phyloP scores from a whole-genome alignment of 1,140 invertebrate species.

The Homarus americanus region DNA sequence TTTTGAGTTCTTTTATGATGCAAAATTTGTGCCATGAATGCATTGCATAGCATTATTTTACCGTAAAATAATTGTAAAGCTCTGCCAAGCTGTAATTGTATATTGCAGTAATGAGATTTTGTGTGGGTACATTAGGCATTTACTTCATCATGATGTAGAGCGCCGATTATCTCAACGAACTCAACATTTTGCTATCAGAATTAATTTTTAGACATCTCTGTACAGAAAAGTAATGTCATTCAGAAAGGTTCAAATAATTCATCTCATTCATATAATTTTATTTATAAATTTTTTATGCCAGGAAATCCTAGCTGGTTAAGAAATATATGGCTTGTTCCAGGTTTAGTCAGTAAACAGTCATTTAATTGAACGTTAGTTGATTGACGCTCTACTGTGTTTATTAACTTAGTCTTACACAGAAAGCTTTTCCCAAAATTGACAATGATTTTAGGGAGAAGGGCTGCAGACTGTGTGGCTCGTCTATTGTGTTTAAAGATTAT shows the following conservation, averaged over 20 bases:
- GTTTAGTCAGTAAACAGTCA: background rate
- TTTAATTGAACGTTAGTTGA: conserved; percentile 7
- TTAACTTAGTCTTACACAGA: conserved; percentile 14
- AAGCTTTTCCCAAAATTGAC: conserved; percentile 13
- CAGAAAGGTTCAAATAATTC: background rate
- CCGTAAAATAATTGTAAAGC: conserved; percentile 14
- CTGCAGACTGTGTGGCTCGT: background rate
- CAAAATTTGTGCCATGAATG: conserved; percentile 36
- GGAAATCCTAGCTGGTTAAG: background rate
- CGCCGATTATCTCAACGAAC: conserved; percentile 13
- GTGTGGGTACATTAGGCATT: conserved; percentile 9
- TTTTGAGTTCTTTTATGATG: conserved; percentile 7
- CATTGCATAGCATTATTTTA: conserved; percentile 25
- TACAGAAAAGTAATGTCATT: background rate
- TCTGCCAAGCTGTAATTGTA: conserved; percentile 22
- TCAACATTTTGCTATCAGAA: background rate
- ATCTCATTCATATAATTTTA: background rate
- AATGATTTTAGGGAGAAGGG: conserved; percentile 3
- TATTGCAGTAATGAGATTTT: conserved; percentile 28
- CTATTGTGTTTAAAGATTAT: conserved; percentile 2
- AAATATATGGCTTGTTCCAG: background rate
- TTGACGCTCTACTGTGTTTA: conserved; percentile 6
- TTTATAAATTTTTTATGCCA: background rate
- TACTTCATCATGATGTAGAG: conserved; percentile 12
- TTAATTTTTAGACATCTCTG: background rate